Base-by-base conservation (phyloP, 2,113 vertebrate genomes). In the Coptodon rendalli region DNA sequence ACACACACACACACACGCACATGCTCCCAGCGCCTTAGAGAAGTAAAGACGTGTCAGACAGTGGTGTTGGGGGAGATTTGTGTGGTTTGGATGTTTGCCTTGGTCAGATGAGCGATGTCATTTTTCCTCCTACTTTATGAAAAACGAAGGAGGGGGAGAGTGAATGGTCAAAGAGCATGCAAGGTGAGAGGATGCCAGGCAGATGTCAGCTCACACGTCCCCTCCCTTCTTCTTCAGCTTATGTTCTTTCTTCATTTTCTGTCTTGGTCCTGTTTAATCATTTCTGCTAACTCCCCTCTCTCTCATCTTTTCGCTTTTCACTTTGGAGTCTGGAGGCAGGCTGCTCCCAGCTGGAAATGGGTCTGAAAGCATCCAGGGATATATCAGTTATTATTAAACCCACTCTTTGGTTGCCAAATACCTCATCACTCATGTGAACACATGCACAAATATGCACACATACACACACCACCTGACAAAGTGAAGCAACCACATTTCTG, bases 331-430 rank as follows among this genome's bases (percentile, higher is more conserved):
- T 87, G 90, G 89, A 94, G 89, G 86, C 92, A 92, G 90, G 89
- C 91, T n/a, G 81, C 89, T 95, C 93, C 93, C 93, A 95, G 92
- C 92, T 95, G 93, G 89, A 94, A 87, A 71, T 3, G 52, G 79
- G 87, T 94, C 91, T 90, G 85, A 89, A 92, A 89, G 89, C 89
- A 92, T 89, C 85, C 90, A 91, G 89, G 92, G 92, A 95, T 94
- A 93, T 92, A 93, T 93, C 89, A 88, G 88, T 93, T 94, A 94
- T 94, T 95, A 94, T 93, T 92, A 93, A 94, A 93, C 88, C 80
- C 87, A 83, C 89, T 93, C 86, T 89, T 86, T 53, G 31, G 87
- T 93, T 93, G 91, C 91, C 93, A 92, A 94, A 93, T 95, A 94
- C 94, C 91, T 93, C 92, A 94, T 92, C 90, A 85, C 86, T 92